Base-by-base conservation (phyloP, 2,797 vertebrate genomes). In the Pelochelys cantorii region DNA sequence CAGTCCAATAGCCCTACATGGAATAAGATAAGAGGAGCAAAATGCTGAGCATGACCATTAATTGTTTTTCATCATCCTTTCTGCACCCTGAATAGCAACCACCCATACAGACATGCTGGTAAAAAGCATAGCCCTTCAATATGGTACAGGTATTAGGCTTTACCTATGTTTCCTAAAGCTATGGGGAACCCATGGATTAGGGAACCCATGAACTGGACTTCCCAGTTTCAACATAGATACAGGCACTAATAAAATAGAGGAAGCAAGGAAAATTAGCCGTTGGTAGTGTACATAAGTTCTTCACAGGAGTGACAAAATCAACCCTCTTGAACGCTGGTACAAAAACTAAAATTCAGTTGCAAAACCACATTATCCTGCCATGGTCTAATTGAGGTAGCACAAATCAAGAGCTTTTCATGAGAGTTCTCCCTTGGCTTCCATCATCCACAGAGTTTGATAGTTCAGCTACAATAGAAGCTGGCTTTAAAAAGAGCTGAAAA, bases 401-500 rank as follows among this genome's bases (percentile, higher is more conserved):
- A 1, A 2, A 55, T 54, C 87, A 89, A 88, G 86, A 84, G 1
- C 9, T 89, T 85, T 93, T n/a, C 0, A 78, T 85, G 59, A 90
- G 3, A 79, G 94, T 85, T 77, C 57, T 62, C 0, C 29, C 14
- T 5, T 3, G 1, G 42, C 75, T 79, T 92, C 89, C 57, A 53
- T 1, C 4, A 54, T 92, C 90, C 94, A 85, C 79, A 92, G 90
- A 88, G 27, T 56, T 83, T 84, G 75, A 13, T 81, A 82, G 87
- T 18, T 80, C 22, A 83, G 91, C 94, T 88, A 87, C 86, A 13
- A 91, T 91, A 95, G 87, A 79, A 95, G 68, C n/a, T 20, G 60
- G 62, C 14, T 81, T 84, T 82, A 81, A 74, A 62, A 90, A 59
- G 57, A 90, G 57, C 75, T 0, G 0, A 87, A 95, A 95, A 93